These are phyloP conservation scores for Falco punctatus DNA, from an alignment of 2,113 vertebrate genomes.

Conservation along the genomic window DNA sequence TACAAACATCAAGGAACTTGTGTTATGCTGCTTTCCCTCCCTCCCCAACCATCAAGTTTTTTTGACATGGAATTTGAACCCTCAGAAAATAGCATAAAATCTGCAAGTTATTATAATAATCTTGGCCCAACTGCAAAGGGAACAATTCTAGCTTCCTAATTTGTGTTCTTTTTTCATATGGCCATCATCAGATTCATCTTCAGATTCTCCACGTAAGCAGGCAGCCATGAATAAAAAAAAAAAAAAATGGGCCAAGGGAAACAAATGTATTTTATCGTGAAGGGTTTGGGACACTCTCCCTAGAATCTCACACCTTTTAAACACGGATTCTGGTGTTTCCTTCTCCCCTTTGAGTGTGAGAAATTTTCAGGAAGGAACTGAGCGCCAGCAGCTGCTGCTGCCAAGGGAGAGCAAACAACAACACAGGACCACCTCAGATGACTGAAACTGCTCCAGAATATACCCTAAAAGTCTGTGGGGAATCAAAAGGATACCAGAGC, in stretches of 20 bases:
- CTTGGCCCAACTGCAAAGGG: not conserved
- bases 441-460: not conserved
- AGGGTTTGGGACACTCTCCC: not conserved
- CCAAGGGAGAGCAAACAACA: not conserved
- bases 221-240: not conserved
- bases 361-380: not conserved
- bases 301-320: not conserved
- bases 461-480: not conserved
- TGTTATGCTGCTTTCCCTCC: not conserved
- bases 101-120: not conserved
- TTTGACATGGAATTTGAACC: not conserved
- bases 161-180: not conserved
- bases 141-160: not conserved
- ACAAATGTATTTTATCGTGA: accelerated
- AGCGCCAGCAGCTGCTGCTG: not conserved
- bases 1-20: not conserved
- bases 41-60: not conserved
- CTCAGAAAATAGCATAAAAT: not conserved
- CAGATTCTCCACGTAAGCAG: not conserved
- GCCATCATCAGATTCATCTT: not conserved
- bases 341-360: not conserved
- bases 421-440: not conserved
- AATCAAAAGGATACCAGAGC: not conserved
- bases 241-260: not conserved
- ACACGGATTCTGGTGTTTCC: not conserved